Conservation (phyloP, 2,797 vertebrate species). For the Chaunax sp. region DNA sequence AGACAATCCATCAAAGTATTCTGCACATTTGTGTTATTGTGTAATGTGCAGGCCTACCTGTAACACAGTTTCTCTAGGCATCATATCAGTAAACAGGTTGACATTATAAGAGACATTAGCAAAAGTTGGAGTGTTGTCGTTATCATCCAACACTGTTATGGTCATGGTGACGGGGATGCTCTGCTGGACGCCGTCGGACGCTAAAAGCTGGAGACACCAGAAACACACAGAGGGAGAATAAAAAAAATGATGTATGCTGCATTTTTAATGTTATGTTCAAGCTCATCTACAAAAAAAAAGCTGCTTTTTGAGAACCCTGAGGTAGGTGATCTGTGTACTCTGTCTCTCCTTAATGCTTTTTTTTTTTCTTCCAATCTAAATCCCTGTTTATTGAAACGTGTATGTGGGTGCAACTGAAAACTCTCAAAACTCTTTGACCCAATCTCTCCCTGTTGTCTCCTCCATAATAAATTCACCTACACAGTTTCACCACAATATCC, state of each 20-base stretch:
- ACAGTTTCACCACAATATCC: background rate
- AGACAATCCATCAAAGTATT: too few relatives aligned
- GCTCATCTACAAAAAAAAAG: conserved; percentile 6
- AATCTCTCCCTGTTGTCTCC: background rate
- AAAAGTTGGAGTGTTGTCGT: conserved; percentile 95
- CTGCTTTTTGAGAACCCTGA: conserved; percentile 19
- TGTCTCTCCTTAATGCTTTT: conserved; percentile 22
- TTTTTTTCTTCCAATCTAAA: conserved; percentile 10
- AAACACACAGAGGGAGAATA: conserved; percentile 18
- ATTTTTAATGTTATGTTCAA: conserved; percentile 13
- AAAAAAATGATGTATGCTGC: background rate
- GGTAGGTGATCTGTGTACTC: conserved; percentile 12
- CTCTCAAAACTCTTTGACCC: conserved; percentile 2
- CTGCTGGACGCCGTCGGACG: conserved; percentile 95
- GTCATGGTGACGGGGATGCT: conserved; percentile 89
- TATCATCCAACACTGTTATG: conserved; percentile 93
- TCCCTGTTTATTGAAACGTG: conserved; percentile 15
- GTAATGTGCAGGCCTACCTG: conserved; percentile 83
- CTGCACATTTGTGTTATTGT: background rate
- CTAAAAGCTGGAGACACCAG: conserved; percentile 85
- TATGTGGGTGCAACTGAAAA: conserved; percentile 6
- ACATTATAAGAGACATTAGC: conserved; percentile 91
- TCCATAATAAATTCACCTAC: background rate
- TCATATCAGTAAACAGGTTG: conserved; percentile 93
- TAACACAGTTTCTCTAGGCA: conserved; percentile 88